Evolutionary conservation across 2,888 invertebrate genomes (phyloP).

Genomic region (Lampropteryx suffumata): DNA sequence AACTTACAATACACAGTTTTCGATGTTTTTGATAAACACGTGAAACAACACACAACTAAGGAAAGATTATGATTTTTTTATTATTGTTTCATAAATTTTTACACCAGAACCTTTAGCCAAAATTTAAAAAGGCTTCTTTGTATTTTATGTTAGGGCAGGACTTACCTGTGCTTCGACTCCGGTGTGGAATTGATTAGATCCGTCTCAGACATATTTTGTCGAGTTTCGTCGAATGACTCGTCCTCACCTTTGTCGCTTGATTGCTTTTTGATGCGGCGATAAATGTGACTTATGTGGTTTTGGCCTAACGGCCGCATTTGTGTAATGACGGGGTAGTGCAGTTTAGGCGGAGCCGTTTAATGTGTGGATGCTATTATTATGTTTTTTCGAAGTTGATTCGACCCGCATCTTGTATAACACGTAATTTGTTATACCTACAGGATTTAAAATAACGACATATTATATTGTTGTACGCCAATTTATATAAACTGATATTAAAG

Average conservation of each 20-base stretch:
- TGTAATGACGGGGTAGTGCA: constrained; percentile 72
- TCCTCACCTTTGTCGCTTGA: constrained; percentile 74
- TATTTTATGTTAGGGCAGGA: constrained; percentile 59
- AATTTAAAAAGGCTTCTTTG: constrained; percentile 54
- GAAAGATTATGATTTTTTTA: no score
- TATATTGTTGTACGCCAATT: constrained; percentile 29
- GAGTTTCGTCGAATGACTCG: constrained; percentile 64
- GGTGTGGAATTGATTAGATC: constrained; percentile 67
- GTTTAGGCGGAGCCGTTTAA: constrained; percentile 68
- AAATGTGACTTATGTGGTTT: constrained; percentile 81
- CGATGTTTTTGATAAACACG: no score
- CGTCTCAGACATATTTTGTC: constrained; percentile 61
- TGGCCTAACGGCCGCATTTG: constrained; percentile 63
- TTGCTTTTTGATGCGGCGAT: constrained; percentile 80
- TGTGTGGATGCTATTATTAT: constrained; percentile 69
- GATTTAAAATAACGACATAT: constrained; percentile 19
- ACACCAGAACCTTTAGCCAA: constrained; percentile 42
- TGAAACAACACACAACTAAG: no score
- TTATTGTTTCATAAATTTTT: constrained; percentile 47
- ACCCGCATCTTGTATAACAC: constrained; percentile 31
- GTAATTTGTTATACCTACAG: constrained; percentile 34
- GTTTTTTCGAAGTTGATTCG: constrained; percentile 45
- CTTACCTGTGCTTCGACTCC: constrained; percentile 49
- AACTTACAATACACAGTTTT: no score
- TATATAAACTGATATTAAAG: constrained; percentile 19